Percentiles rank a stretch among this genome's conserved stretches.
phyloP scores from a whole-genome alignment of 2,113 vertebrate genomes.

The Chamaetylas fuelleborni region DNA sequence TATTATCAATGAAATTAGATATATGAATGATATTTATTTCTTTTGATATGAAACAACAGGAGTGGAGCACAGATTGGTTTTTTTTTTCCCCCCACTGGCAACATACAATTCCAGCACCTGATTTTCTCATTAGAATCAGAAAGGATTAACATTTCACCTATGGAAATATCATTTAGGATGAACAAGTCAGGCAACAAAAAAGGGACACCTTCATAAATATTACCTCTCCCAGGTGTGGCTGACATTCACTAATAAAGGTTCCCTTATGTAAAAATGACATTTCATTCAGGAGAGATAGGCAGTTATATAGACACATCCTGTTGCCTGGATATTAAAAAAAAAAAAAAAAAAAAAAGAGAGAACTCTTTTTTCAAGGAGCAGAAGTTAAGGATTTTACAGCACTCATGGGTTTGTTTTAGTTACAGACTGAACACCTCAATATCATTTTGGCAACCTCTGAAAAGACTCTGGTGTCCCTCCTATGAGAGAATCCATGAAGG shows the following conservation, averaged over 20 bases:
- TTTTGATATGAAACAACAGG: background rate
- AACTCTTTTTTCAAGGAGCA: background rate
- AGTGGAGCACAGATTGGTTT: background rate
- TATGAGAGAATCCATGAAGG: background rate
- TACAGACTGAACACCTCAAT: background rate
- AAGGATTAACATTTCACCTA: background rate
- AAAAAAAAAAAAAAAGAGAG: background rate
- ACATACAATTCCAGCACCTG: background rate
- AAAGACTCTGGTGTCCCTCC: background rate
- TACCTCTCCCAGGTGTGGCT: conserved; percentile 18
- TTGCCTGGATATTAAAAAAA: background rate
- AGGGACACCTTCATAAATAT: conserved; percentile 7
- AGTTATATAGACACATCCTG: background rate
- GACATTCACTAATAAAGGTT: conserved; percentile 42
- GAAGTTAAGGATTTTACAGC: background rate
- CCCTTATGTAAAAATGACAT: conserved; percentile 50
- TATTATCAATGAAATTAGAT: background rate
- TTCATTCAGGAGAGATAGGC: background rate
- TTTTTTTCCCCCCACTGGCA: background rate
- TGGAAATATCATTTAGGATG: background rate
- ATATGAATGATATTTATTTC: background rate
- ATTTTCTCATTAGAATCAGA: conserved; percentile 5
- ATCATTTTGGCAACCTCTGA: background rate
- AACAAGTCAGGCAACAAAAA: background rate
- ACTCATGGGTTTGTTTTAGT: background rate